Base-by-base conservation (phyloP, 2,797 vertebrate genomes). In the Chloroceryle amazona region DNA sequence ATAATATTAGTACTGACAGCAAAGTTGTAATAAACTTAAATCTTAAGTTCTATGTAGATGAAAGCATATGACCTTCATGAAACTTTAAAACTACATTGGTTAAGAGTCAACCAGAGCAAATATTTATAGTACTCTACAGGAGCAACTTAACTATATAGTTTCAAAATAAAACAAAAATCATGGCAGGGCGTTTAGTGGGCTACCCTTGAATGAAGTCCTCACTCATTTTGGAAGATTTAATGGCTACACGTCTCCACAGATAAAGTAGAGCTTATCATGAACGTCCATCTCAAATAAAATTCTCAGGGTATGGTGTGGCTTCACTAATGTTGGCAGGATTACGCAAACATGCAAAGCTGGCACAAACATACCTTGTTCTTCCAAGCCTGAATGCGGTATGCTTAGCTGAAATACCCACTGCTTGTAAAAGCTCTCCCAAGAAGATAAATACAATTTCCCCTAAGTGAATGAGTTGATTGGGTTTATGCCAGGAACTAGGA, bases 391-490 rank as follows among this genome's bases (percentile, higher is more conserved):
- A 84, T 1, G 5, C 42, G 89, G 60, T 37, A 91, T 29, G 46
- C 63, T 46, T 46, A 67, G 11, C 63, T 94, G 74, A 88, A 95
- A 89, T 44, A 86, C 31, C 15, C 52, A n/a, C 70, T 71, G 39
- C 80, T 83, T 67, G 55, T 35, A 86, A n/a, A 78, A 49, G 61
- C 57, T 90, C 39, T 83, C 47, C 52, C 18, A 0, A 79, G 39
- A 80, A 65, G 42, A 68, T 42, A 83, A 92, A 88, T 86, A 80
- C 39, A 51, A 66, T 68, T 91, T 91, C 86, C 84, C 49, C 61
- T 47, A 85, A 88, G 54, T 85, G 54, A 87, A 91, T 55, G 62
- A 87, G 67, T 51, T 85, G 46, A 76, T 81, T 68, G 72, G 60
- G 80, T 80, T 92, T n/a, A 54, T 26, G 63, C 75, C 85, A 92